These are phyloP conservation scores for Euura lappo DNA, from an alignment of 1,140 invertebrate species.

Conservation along the genomic window DNA sequence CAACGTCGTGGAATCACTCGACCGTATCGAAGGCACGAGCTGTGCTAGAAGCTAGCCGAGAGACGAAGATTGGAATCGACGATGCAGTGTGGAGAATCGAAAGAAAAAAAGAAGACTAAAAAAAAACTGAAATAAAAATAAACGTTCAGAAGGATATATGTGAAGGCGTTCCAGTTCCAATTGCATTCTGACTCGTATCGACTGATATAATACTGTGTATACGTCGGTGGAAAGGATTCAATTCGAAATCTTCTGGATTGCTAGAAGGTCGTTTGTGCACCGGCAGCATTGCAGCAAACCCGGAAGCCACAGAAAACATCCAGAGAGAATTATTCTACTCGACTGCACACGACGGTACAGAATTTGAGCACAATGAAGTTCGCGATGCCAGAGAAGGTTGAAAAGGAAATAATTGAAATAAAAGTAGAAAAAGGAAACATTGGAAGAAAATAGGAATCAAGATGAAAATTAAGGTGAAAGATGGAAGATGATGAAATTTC, in stretches of 20 bases:
- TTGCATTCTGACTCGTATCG: neutral
- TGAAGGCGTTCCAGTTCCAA: neutral
- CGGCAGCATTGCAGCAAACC: too few species aligned
- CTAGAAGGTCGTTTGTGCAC: too few species aligned
- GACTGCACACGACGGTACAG: neutral
- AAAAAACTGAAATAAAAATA: neutral
- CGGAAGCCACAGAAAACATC: too few species aligned
- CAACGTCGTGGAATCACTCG: neutral
- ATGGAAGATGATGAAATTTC: too few species aligned
- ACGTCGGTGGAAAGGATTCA: neutral
- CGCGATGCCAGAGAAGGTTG: too few species aligned
- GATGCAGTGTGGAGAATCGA: neutral
- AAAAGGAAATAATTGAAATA: too few species aligned
- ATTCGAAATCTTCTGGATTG: neutral
- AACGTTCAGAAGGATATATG: neutral
- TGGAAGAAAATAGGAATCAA: neutral
- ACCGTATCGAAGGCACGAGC: neutral
- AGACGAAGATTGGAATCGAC: neutral
- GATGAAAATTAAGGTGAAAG: neutral
- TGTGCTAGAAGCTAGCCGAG: neutral
- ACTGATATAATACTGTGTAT: neutral
- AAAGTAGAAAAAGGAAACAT: too few species aligned
- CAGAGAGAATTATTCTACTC: neutral
- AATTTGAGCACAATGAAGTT: neutral
- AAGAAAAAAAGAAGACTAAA: neutral